These are phyloP conservation scores for Caenorhabditis sinica DNA, from an alignment of 2,888 invertebrate genomes.

Conservation along the genomic window DNA sequence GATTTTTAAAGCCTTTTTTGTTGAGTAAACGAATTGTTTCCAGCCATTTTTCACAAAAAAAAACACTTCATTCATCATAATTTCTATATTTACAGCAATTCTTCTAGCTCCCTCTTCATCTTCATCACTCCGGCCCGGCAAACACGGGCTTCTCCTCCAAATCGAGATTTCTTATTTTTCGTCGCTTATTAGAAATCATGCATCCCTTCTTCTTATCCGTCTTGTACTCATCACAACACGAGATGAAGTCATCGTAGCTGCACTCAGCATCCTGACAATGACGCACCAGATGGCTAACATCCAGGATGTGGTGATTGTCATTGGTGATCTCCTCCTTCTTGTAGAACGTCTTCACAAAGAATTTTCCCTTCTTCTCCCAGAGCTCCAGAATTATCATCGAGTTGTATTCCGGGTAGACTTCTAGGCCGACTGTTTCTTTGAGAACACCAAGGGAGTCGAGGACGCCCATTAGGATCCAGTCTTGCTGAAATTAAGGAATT, in stretches of 20 bases:
- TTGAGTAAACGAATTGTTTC: slow-evolving; percentile 21
- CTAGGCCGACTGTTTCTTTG: slow-evolving; percentile 28
- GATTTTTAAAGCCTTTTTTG: no score
- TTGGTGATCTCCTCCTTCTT: slow-evolving; percentile 42
- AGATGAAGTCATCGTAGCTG: slow-evolving; percentile 5
- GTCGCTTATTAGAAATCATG: neutral
- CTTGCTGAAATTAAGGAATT: slow-evolving; percentile 45
- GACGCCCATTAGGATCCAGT: slow-evolving; percentile 63
- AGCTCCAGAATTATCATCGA: slow-evolving; percentile 63
- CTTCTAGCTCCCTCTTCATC: neutral
- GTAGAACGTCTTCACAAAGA: slow-evolving; percentile 50
- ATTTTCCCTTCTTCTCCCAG: slow-evolving; percentile 2
- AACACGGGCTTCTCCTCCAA: neutral
- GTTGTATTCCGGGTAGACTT: slow-evolving; percentile 57
- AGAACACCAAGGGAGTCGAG: slow-evolving; percentile 50
- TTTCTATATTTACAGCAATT: slow-evolving; percentile 12
- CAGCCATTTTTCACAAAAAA: no score
- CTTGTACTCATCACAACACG: slow-evolving; percentile 22
- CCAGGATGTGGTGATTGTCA: slow-evolving; percentile 41
- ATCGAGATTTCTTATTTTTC: neutral
- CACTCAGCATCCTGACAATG: slow-evolving; percentile 23
- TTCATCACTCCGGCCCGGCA: slow-evolving; percentile 12
- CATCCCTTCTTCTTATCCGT: neutral
- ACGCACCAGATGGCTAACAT: slow-evolving; percentile 28
- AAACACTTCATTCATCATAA: neutral